Evolutionary conservation across 2,797 vertebrate genomes (phyloP).

Genomic region (Scomberomorus guttatus): DNA sequence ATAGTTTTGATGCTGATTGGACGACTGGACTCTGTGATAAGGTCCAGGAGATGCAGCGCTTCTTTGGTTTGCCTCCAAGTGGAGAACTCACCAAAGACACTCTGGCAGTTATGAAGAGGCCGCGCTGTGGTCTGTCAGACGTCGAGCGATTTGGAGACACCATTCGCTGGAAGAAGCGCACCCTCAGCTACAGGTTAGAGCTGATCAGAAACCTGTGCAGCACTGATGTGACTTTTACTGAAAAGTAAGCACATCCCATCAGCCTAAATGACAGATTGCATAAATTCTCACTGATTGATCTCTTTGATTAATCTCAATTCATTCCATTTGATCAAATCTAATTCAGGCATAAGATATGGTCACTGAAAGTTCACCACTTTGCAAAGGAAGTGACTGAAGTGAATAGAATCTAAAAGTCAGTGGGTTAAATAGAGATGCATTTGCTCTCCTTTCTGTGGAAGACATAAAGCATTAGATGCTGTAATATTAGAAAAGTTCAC

Average conservation of each 20-base stretch:
- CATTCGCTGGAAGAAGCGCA: constrained; percentile 68
- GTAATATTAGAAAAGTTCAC: neutral
- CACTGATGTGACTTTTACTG: neutral
- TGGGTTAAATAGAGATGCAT: no score
- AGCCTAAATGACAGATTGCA: neutral
- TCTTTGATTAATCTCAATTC: no score
- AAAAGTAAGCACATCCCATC: neutral
- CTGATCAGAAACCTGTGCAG: neutral
- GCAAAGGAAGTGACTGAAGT: no score
- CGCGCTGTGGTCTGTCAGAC: constrained; percentile 80
- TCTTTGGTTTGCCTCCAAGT: constrained; percentile 73
- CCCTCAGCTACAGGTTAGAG: constrained; percentile 78
- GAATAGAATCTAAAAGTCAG: no score
- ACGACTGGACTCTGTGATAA: constrained; percentile 44
- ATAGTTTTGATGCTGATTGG: neutral
- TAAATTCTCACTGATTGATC: neutral
- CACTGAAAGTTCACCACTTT: no score
- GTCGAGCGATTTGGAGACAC: constrained; percentile 63
- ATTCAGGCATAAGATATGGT: no score
- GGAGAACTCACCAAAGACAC: constrained; percentile 74
- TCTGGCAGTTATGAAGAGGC: constrained; percentile 73
- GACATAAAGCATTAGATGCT: neutral
- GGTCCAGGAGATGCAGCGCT: constrained; percentile 72
- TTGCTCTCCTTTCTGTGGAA: no score
- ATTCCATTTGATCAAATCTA: no score